A percentile compares a stretch with the other conserved stretches of the same genome.
These are phyloP conservation scores for Apodemia mormo DNA, from an alignment of 2,888 invertebrate genomes.

Conservation along the genomic window DNA sequence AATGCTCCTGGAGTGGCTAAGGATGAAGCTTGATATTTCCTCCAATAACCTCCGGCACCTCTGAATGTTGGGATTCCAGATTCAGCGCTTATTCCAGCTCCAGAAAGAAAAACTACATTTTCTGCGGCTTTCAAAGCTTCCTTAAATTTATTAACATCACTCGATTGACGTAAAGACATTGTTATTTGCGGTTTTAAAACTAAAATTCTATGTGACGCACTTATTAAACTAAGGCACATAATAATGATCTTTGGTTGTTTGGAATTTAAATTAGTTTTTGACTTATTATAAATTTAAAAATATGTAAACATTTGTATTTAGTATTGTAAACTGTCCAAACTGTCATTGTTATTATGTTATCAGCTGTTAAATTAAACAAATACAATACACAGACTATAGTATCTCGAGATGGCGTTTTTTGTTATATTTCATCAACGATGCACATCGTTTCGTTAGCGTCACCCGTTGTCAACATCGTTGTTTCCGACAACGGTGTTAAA, in stretches of 20 bases:
- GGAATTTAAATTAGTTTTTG: not conserved
- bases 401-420: no score
- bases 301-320: not conserved
- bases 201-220: conserved; percentile 37
- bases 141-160: conserved; percentile 77
- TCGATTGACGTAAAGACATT: conserved; percentile 56
- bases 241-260: conserved; percentile 26
- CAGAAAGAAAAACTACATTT: conserved; percentile 86
- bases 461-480: no score
- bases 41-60: conserved; percentile 91
- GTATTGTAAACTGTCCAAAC: no score
- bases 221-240: conserved; percentile 50
- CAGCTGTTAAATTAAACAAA: no score
- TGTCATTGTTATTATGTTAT: no score
- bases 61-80: conserved; percentile 94
- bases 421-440: no score
- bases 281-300: not conserved
- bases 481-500: no score
- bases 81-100: conserved; percentile 92
- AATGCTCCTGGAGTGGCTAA: conserved; percentile 89
- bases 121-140: conserved; percentile 81
- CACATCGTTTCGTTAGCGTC: no score
- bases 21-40: conserved; percentile 85
- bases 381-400: no score
- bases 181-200: conserved; percentile 29